phyloP scores from a whole-genome alignment of 2,113 vertebrate genomes.

The Nothobranchius furzeri region DNA sequence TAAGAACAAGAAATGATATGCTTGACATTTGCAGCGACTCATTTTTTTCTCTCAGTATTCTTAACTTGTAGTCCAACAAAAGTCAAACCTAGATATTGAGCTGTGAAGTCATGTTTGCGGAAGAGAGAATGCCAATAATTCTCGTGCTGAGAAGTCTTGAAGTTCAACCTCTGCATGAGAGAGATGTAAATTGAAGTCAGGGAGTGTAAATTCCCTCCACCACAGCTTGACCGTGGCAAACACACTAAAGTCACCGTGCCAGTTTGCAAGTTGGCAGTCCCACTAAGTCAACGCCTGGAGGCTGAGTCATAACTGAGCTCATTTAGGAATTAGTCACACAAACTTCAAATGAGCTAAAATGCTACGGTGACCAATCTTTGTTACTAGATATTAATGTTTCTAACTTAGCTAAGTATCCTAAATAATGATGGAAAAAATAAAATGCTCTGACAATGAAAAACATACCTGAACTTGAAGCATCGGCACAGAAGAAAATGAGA shows the following conservation, averaged over 20 bases:
- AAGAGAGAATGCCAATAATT: neutral
- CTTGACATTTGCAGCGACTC: too few relatives aligned
- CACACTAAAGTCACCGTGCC: neutral
- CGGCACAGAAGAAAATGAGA: neutral
- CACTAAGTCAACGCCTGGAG: neutral
- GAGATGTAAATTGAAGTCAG: neutral
- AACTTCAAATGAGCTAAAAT: neutral
- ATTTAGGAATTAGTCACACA: conserved; percentile 10
- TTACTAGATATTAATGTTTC: neutral
- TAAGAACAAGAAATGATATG: too few relatives aligned
- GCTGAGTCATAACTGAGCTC: neutral
- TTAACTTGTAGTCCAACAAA: neutral
- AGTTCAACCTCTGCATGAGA: neutral
- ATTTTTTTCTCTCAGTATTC: too few relatives aligned
- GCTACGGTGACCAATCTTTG: neutral
- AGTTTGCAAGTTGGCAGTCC: neutral
- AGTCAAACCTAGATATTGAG: neutral
- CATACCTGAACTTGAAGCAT: neutral
- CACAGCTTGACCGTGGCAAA: neutral
- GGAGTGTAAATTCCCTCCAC: neutral
- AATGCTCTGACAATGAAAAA: neutral
- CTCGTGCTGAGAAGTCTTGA: neutral
- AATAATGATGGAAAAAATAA: too few relatives aligned
- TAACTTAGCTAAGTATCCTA: neutral
- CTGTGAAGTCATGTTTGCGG: neutral